Conservation (phyloP, 1,140 invertebrate genomes). For the Pseudobourletiella spinata region DNA sequence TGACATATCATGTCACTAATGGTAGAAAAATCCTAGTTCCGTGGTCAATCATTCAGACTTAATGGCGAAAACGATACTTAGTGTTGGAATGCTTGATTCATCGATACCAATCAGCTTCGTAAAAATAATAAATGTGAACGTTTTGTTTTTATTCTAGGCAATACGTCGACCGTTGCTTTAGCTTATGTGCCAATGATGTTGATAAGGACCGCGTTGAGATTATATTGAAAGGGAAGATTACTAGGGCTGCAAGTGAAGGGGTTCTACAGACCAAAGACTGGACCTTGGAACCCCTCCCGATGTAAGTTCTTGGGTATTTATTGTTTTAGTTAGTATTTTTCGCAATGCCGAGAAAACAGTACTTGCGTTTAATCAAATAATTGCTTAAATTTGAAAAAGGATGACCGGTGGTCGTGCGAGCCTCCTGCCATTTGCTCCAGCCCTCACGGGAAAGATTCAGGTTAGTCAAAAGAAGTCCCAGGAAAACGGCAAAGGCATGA, state of each 20-base stretch:
- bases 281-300: conserved; percentile 77
- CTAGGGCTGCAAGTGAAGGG: conserved; percentile 71
- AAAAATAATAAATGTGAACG: no score
- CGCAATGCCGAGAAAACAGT: neutral
- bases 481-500: conserved; percentile 42
- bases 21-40: no score
- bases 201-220: conserved; percentile 91
- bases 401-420: conserved; percentile 21
- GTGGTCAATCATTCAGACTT: no score
- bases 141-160: conserved; percentile 43
- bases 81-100: no score
- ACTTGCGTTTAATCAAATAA: conserved; percentile 3
- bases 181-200: conserved; percentile 71
- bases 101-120: no score
- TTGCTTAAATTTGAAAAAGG: conserved; percentile 1
- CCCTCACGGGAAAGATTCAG: conserved; percentile 29
- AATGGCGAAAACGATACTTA: no score
- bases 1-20: no score
- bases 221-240: conserved; percentile 85
- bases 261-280: conserved; percentile 82
- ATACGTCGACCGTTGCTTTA: conserved; percentile 85
- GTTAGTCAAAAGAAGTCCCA: conserved; percentile 32
- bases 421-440: conserved; percentile 26
- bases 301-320: no score
- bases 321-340: no score